phyloP scores from a whole-genome alignment of 2,113 vertebrate species.

The Oostethus manadensis region DNA sequence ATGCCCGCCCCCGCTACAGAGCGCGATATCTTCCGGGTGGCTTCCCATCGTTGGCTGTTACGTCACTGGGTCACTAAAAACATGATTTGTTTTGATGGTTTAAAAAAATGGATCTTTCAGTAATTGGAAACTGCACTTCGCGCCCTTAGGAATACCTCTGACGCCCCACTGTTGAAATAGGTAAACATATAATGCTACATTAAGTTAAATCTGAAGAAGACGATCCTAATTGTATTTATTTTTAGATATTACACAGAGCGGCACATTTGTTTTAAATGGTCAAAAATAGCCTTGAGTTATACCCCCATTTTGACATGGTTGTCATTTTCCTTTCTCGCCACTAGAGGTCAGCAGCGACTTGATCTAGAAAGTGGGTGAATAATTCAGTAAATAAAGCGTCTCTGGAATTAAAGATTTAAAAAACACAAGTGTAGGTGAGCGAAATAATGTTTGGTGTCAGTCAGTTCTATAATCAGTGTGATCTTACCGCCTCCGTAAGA shows the following conservation, averaged over 20 bases:
- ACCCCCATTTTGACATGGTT: neutral
- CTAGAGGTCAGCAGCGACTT: neutral
- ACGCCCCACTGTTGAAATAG: no score
- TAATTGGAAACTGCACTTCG: no score
- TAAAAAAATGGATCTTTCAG: no score
- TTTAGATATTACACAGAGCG: no score
- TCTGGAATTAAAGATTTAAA: neutral
- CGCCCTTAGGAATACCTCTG: no score
- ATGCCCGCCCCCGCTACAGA: neutral
- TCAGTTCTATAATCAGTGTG: no score
- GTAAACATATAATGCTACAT: no score
- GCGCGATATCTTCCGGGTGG: neutral
- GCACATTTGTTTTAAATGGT: no score
- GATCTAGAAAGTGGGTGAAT: no score
- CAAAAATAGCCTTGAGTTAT: neutral
- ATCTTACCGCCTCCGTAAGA: neutral
- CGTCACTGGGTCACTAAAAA: neutral
- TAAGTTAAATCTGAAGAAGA: no score
- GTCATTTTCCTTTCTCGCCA: neutral
- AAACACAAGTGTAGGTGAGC: neutral
- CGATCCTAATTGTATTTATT: no score
- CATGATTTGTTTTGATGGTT: no score
- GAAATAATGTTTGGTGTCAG: neutral
- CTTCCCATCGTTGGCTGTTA: neutral
- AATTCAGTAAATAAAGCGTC: neutral